Evolutionary conservation across 2,113 vertebrate genomes (phyloP).

Genomic region (Gnathochromis pfefferi): DNA sequence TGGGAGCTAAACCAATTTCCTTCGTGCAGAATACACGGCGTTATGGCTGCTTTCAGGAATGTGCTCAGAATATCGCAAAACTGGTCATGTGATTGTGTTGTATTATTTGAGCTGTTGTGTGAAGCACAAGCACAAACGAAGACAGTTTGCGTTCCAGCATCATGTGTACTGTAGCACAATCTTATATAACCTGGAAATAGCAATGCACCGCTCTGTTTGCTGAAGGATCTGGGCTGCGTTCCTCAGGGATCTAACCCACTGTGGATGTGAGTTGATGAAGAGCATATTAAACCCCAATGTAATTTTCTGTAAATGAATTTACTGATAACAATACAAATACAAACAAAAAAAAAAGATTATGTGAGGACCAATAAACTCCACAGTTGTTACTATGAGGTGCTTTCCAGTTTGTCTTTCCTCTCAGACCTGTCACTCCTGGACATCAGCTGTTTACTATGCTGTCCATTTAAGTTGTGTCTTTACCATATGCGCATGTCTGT

Average conservation of each 20-base stretch:
- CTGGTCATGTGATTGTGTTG: neutral
- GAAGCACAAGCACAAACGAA: neutral
- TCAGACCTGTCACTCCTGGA: neutral
- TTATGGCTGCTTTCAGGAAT: neutral
- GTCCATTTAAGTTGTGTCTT: neutral
- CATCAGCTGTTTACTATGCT: neutral
- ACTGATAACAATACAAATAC: neutral
- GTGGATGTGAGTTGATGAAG: constrained; percentile 27
- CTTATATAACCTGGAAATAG: constrained; percentile 54
- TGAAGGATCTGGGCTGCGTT: constrained; percentile 45
- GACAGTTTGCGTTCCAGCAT: constrained; percentile 1
- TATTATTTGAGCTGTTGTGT: neutral
- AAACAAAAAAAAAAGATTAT: neutral
- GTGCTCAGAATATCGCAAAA: neutral
- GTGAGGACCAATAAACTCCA: neutral
- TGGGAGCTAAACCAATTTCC: constrained; percentile 20
- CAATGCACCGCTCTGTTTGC: constrained; percentile 13
- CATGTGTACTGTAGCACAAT: neutral
- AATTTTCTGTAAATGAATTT: constrained; percentile 21
- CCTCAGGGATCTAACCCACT: constrained; percentile 43
- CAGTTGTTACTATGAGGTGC: neutral
- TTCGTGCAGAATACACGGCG: neutral
- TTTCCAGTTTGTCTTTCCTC: neutral
- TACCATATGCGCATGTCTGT: neutral
- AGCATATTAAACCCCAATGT: constrained; percentile 1